Evolutionary conservation across 2,113 vertebrate species (phyloP), one percentile per base, ranked within the genome.

Genomic region (Rhinoderma darwinii): DNA sequence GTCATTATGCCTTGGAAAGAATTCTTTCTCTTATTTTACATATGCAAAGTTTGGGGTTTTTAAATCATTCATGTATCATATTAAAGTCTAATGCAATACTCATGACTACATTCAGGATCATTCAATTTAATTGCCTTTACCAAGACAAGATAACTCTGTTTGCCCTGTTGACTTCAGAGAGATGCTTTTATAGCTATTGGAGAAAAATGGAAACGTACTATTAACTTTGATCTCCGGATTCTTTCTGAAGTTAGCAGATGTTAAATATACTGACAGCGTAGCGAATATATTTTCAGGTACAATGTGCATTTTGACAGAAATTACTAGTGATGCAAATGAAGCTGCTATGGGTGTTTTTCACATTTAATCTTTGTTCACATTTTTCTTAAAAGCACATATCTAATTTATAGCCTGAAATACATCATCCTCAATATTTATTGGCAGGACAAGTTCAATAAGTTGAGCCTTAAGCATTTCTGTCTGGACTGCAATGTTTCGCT

Each of bases 1-100:
- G 70, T 75, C 70, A 84, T 75, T 56, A 84, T 84, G 83, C 54
- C 70, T 75, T 84, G 51, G 54, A 84, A 54, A 84, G n/a, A 84
- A 84, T 30, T 84, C n/a, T 56, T 59, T 22, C 72, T 84, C 25
- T 54, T 84, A 54, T 73, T 84, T 56, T 72, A 81, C 54, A 81
- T 84, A 84, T 27, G 59, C 50, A 76, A 74, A 84, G 70, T 84
- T 75, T 56, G 22, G 37, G 83, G 41, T 61, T 75, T 73, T 76
- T 84, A 84, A 75, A 84, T 84, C 35, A 74, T 84, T 84, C 59
- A 84, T 30, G 15, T 12, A 75, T 56, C 30, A 75, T 44, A 75
- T 84, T 75, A 41, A 84, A 61, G 35, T 76, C 56, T 74, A 75
- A 84, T 76, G 51, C 51, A 54, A 76, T 76, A 84, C 41, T 54